Base-by-base conservation (phyloP, 2,113 vertebrate genomes). In the Greenwoodochromis staneri region DNA sequence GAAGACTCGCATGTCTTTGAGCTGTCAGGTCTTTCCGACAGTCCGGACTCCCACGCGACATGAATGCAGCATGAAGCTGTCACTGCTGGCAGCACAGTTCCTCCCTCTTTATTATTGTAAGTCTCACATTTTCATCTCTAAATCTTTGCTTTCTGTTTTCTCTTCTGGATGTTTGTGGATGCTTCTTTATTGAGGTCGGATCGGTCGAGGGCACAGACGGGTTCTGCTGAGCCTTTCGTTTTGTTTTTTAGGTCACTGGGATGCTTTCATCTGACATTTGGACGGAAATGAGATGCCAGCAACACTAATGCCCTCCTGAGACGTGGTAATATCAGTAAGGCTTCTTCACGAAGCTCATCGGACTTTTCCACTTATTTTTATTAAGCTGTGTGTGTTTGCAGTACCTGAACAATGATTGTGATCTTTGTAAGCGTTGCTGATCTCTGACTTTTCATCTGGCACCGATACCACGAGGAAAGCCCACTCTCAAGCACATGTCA, bases 1-100 rank as follows among this genome's bases (percentile, higher is more conserved):
- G 40, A 87, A 42, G 36, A 21, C 42, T 24, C 11, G 8, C 5
- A 1, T 4, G 11, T 29, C 87, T 84, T 86, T 84, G 81, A 91
- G 71, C 81, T 88, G 87, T 82, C 76, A 88, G 47, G 7, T 21
- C 49, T 51, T 55, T 69, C 4, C 9, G 54, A 86, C 80, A 7
- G 21, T 76, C 17, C 2, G 11, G 66, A 90, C 81, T 92, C 88
- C 91, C 86, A 88, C 88, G 9, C 24, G 7, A 66, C 91, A 57
- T 84, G 86, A 92, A 88, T 57, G 91, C 88, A 84, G 45, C 83
- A 27, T 27, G 5, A 34, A 38, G 45, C 45, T 66, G 59, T 83
- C 82, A 66, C 49, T 13, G 42, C 57, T 59, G 82, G 55, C 63
- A 63, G 54, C 66, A 5, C 12, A 19, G 81, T 38, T 38, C 55